A percentile compares a stretch with the other conserved stretches of the same genome.
Evolutionary conservation across 1,140 invertebrate species (phyloP).

Genomic region (Ceratoteleas bidentatus): DNA sequence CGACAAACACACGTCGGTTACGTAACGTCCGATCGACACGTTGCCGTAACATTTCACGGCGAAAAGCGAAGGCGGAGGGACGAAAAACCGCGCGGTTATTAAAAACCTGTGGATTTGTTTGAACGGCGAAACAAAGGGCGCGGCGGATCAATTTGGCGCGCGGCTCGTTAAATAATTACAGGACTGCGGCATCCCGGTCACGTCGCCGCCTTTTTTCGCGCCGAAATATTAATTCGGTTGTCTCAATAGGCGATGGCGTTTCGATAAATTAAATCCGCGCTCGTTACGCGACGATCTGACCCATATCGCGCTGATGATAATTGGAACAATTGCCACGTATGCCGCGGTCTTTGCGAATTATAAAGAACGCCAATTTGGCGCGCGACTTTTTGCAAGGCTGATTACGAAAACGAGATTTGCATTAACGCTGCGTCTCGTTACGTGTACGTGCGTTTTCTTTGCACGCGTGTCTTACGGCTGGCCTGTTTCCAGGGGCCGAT

Average conservation of each 20-base stretch:
- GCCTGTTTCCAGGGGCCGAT: constrained; percentile 24
- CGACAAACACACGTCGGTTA: constrained; percentile 1
- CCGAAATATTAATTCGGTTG: no score
- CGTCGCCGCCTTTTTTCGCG: no score
- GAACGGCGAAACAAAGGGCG: no score
- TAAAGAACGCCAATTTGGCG: not conserved
- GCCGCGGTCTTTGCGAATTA: not conserved
- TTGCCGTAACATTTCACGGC: no score
- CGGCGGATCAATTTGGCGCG: no score
- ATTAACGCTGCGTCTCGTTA: constrained; percentile 11
- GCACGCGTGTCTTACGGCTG: constrained; percentile 12
- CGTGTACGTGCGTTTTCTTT: constrained; percentile 3
- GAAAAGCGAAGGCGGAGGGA: no score
- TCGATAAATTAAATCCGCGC: not conserved
- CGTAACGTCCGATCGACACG: no score
- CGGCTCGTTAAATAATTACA: no score
- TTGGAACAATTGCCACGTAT: not conserved
- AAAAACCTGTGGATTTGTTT: no score
- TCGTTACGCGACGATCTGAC: not conserved
- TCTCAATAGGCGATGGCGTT: no score
- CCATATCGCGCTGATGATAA: not conserved
- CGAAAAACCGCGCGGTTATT: no score
- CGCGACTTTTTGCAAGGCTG: not conserved
- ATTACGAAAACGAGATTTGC: constrained; percentile 17
- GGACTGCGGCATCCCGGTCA: no score